Evolutionary conservation across 2,888 invertebrate genomes (phyloP), one percentile per base, ranked within the genome.

Genomic region (Cephus rjabovi): DNA sequence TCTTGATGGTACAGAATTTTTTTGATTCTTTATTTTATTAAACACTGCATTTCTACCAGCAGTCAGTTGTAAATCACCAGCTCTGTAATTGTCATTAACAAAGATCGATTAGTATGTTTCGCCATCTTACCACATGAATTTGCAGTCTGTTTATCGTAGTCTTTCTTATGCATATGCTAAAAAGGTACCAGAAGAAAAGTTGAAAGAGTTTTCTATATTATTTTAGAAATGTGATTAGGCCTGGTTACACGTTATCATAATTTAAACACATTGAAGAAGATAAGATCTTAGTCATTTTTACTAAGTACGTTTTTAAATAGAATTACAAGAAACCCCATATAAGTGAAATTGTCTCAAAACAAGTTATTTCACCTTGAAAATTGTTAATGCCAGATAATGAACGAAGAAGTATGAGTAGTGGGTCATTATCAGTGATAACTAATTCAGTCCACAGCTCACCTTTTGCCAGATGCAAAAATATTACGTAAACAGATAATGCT

Each of bases 401-500:
- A 56, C 23, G 23, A 56, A 56, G 40, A 56, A 23, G 40, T 23
- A 56, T 23, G 40, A 56, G 23, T 1, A 56, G 6, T 23, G 15
- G 6, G 23, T 56, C 23, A 6, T 4, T 56, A 23, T 56, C 40
- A 56, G 23, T 56, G 40, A 56, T 56, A 23, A 23, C 40, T 34
- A 1, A 34, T 34, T 34, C 34, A 34, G 23, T 56, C 23, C 2
- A 23, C 0, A 56, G 40, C 91, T 93, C 1, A 93, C 86, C 86
- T 93, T 80, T 89, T 90, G 69, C 90, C 93, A 74, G 94, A 92
- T 9, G 94, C 93, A 0, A 92, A 89, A 0, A 95, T 91, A 87
- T 95, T 95, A 85, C 93, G 93, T 0, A 95, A 91, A 68, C 93
- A 93, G 77, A 96, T 91, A 87, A 93, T 92, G 35, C 88, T 89